Base-by-base conservation (phyloP, 2,113 vertebrate genomes). In the Meriones unguiculatus region DNA sequence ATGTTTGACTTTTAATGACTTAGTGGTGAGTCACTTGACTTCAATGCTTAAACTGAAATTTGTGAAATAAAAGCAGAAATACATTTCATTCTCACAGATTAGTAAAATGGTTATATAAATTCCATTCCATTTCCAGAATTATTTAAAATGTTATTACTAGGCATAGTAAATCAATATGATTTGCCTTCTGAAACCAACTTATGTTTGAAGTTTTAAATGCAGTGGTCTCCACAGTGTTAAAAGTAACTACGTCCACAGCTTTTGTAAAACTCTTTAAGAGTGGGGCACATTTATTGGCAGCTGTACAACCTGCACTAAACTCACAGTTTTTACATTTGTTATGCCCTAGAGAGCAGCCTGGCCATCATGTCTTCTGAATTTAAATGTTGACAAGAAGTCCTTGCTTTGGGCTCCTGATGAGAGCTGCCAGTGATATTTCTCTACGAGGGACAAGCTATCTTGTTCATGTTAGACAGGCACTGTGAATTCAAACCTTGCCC, bases 381-480 rank as follows among this genome's bases (percentile, higher is more conserved):
- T 95, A 96, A 62, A 94, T 97, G 98, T 98, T 97, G 93, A 96
- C 95, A 98, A 91, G 89, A 96, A 50, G 81, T 32, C 8, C 76
- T 97, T 92, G 91, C 97, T 97, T 97, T 62, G 69, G 94, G 96
- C 93, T 95, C 65, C 87, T 62, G 3, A 30, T 94, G 35, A 97
- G 84, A 98, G 90, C 59, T 97, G 97, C 81, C 96, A 69, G n/a
- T 97, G 97, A 98, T 91, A 86, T 62, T 54, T 78, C 25, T 24
- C 95, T 94, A 30, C 72, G 85, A 89, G 92, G 91, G 57, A 94
- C 4, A 89, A 62, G 30, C 87, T 91, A 4, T 86, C 92, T 95
- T 96, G 70, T 73, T 95, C 93, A 8, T 86, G 87, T 94, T 70
- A 67, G 86, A 28, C 87, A 93, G 62, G 18, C 38, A 18, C 52